Evolutionary conservation across 2,888 invertebrate species (phyloP).

Genomic region (Abrostola triplasia): DNA sequence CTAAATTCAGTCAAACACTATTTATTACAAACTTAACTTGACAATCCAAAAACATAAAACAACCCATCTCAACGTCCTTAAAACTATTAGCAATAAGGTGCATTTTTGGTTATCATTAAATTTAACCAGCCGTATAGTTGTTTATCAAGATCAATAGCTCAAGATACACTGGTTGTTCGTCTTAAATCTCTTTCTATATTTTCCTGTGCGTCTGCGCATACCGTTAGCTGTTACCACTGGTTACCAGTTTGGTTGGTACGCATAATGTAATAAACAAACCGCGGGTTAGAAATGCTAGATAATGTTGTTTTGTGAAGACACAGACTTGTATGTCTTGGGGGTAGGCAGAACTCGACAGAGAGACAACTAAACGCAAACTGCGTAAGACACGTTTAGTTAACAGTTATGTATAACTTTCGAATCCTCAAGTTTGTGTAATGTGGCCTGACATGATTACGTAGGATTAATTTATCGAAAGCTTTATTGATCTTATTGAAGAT

Average conservation of each 20-base stretch:
- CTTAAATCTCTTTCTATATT: slow-evolving; percentile 65
- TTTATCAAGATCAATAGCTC: slow-evolving; percentile 57
- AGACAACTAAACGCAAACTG: no score
- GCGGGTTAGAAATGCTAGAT: slow-evolving; percentile 39
- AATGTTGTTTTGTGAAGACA: slow-evolving; percentile 45
- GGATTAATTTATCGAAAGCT: no score
- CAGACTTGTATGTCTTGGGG: slow-evolving; percentile 14
- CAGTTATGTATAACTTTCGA: no score
- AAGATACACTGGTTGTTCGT: slow-evolving; percentile 59
- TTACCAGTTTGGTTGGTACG: slow-evolving; percentile 44
- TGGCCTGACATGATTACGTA: no score
- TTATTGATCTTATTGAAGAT: no score
- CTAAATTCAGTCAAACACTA: slow-evolving; percentile 46
- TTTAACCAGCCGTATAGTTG: slow-evolving; percentile 6
- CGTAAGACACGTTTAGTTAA: no score
- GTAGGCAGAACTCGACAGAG: slow-evolving; percentile 4
- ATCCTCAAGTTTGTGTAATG: no score
- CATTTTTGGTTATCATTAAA: slow-evolving; percentile 9
- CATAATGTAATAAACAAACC: slow-evolving; percentile 52
- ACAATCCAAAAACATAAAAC: slow-evolving; percentile 5
- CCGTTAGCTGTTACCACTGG: slow-evolving; percentile 49
- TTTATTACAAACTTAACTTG: slow-evolving; percentile 17
- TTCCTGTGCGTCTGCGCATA: slow-evolving; percentile 55
- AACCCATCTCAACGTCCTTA: slow-evolving; percentile 7
- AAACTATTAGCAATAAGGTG: neutral